phyloP scores from a whole-genome alignment of 1,140 invertebrate genomes.

The honey bee (Apis mellifera) region Amel_HAv3.1 CM009940.2:12246501-12247000 shows the following conservation, averaged over 20 bases:
- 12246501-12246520: constrained; percentile 41
- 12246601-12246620: constrained; percentile 47
- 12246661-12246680: constrained; percentile 53
- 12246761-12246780: constrained; percentile 68
- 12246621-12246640: constrained; percentile 25
- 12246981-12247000: neutral
- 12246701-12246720: constrained; percentile 66
- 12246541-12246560: constrained; percentile 38
- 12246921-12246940: neutral
- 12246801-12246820: constrained; percentile 74
- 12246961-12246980: no score
- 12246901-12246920: constrained; percentile 57
- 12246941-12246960: neutral
- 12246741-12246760: constrained; percentile 60
- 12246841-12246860: constrained; percentile 50
- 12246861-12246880: constrained; percentile 53
- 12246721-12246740: constrained; percentile 69
- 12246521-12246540: constrained; percentile 46
- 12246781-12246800: constrained; percentile 75
- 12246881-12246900: constrained; percentile 56
- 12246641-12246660: constrained; percentile 29
- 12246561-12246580: constrained; percentile 59
- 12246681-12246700: constrained; percentile 19
- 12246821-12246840: constrained; percentile 64
- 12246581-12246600: constrained; percentile 57